These are phyloP conservation scores for Euwallacea similis DNA, from an alignment of 1,140 invertebrate species.

Conservation along the genomic window DNA sequence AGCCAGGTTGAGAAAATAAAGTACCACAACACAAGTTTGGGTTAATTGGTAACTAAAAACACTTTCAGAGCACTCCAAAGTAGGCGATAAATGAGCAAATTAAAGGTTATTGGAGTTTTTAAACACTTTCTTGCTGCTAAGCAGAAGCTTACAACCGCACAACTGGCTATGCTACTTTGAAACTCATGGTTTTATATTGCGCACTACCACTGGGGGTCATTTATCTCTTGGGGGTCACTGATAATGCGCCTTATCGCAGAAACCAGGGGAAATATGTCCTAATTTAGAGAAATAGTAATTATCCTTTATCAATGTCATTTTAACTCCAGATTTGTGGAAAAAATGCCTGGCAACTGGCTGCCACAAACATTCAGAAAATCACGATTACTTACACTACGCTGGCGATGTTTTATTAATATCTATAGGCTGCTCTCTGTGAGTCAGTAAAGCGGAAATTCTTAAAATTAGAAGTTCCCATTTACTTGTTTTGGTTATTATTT, in stretches of 20 bases:
- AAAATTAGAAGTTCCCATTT: too few species aligned
- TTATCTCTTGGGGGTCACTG: conserved; percentile 33
- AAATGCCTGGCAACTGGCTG: too few species aligned
- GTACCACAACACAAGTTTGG: neutral
- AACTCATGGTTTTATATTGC: conserved; percentile 28
- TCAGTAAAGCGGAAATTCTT: too few species aligned
- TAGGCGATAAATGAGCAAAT: neutral
- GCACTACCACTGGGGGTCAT: conserved; percentile 34
- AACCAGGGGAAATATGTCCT: conserved; percentile 30
- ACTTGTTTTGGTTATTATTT: too few species aligned
- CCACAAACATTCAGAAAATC: too few species aligned
- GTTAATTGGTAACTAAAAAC: neutral
- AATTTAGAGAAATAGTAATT: conserved; percentile 13
- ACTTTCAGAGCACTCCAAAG: neutral
- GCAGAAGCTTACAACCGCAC: neutral
- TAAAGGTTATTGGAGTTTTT: too few species aligned
- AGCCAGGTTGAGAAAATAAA: conserved; percentile 44
- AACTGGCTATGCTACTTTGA: conserved; percentile 19
- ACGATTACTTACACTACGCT: too few species aligned
- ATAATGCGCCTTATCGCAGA: conserved; percentile 30
- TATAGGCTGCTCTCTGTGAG: too few species aligned
- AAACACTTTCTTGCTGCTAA: neutral
- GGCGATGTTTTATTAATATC: too few species aligned
- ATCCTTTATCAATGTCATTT: too few species aligned
- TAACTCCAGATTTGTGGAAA: too few species aligned